Evolutionary conservation across 1,140 invertebrate species (phyloP), one percentile per base, ranked within the genome.

Genomic region (Tigriopus japonicus): DNA sequence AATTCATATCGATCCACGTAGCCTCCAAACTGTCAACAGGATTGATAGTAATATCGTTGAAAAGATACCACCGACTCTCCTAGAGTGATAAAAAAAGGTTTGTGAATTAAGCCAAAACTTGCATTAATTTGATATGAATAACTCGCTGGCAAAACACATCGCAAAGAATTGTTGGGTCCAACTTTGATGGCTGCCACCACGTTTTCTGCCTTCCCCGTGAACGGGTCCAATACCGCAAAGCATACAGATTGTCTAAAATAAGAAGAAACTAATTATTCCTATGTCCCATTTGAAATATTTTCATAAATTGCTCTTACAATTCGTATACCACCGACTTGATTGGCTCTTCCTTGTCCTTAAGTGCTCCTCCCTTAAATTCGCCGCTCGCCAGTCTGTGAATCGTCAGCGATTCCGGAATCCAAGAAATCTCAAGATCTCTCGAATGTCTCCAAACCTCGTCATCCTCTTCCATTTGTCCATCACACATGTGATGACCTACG

Each of bases 161-260:
- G 15, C 10, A 43, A 43, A 15, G 10, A 43, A 43, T 43, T 43
- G 10, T 43, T 43, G 49, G 79, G 75, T 6, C 80, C 80, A 12
- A 88, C 83, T 6, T 84, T 83, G 24, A 94, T 80, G 42, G 88
- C 77, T 7, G 86, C 81, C 6, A 93, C 86, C n/a, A 94, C 73
- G 69, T 93, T 89, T 15, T 2, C 6, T 2, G 43, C 14, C 24
- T 62, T 52, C 3, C 19, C 19, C 7, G 15, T 55, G 10, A 6
- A 2, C 1, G 58, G 58, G 10, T 61, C 59, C 2, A 61, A 6
- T 21, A 61, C 52, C 19, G 19, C 13, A 2, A 1, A 3, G 28
- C 59, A 61, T 2, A 61, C 51, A 24, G 49, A 28, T 6, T 61
- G 53, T 21, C 45, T 49, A 49, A 49, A 49, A 49, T 15, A 12